Conservation (phyloP, 2,113 vertebrate genomes). For the Myiozetetes cayanensis region DNA sequence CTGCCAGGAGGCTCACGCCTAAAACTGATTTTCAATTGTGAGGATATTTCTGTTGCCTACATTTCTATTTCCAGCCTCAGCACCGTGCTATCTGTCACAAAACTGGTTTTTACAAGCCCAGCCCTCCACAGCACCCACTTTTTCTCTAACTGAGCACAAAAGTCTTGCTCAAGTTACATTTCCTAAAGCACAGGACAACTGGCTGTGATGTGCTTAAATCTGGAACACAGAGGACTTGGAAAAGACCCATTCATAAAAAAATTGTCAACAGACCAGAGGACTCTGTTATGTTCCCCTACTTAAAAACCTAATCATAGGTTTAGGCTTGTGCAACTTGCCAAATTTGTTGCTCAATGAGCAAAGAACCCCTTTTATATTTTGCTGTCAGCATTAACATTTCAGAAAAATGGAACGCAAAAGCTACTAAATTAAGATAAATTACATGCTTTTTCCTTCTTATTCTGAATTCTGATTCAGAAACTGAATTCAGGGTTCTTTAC, state of each 20-base stretch:
- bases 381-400: not conserved
- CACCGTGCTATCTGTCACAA: not conserved
- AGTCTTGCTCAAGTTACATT: not conserved
- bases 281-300: not conserved
- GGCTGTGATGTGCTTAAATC: not conserved
- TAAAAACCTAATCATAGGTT: not conserved
- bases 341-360: not conserved
- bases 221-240: not conserved
- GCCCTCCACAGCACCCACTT: not conserved
- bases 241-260: not conserved
- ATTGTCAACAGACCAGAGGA: not conserved
- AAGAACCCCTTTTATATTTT: not conserved
- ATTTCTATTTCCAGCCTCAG: not conserved
- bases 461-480: not conserved
- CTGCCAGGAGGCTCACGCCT: not conserved
- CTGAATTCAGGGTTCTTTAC: not conserved
- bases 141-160: not conserved
- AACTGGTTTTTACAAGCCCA: not conserved
- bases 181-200: not conserved
- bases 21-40: not conserved
- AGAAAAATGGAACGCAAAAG: not conserved
- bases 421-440: constrained; percentile 10
- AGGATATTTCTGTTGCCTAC: not conserved
- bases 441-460: not conserved
- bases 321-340: not conserved